phyloP scores from a whole-genome alignment of 2,888 invertebrate genomes.

The Thysanoteuthis rhombus region DNA sequence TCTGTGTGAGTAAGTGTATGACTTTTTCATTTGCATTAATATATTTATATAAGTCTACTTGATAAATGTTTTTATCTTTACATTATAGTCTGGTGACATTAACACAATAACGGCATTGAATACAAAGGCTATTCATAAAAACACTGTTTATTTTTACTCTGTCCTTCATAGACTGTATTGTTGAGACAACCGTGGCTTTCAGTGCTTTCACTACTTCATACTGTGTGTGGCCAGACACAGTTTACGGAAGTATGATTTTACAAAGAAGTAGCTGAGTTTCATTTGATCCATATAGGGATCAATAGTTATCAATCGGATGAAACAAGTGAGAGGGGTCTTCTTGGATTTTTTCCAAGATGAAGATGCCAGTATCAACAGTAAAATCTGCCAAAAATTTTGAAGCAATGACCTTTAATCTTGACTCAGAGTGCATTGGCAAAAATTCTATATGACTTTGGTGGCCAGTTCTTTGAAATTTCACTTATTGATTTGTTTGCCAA shows the following conservation, averaged over 20 bases:
- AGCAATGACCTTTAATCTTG: background rate
- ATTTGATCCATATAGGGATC: background rate
- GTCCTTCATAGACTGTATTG: background rate
- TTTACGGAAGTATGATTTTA: background rate
- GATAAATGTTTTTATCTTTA: background rate
- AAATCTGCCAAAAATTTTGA: background rate
- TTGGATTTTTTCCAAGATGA: background rate
- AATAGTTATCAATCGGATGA: background rate
- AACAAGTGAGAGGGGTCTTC: background rate
- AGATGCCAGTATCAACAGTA: background rate
- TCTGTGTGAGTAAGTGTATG: background rate
- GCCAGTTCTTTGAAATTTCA: background rate
- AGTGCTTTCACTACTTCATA: background rate
- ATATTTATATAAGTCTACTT: background rate
- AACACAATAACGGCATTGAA: background rate
- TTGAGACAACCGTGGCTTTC: background rate
- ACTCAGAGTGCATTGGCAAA: background rate
- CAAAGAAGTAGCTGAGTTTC: background rate
- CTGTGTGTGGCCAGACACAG: background rate
- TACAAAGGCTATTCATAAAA: too few relatives aligned
- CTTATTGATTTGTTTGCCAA: background rate
- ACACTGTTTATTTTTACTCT: too few relatives aligned
- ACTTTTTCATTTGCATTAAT: background rate
- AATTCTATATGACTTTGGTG: background rate
- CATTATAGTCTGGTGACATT: background rate